Base-by-base conservation (phyloP, 2,888 invertebrate genomes). In the Carterocephalus palaemon region DNA sequence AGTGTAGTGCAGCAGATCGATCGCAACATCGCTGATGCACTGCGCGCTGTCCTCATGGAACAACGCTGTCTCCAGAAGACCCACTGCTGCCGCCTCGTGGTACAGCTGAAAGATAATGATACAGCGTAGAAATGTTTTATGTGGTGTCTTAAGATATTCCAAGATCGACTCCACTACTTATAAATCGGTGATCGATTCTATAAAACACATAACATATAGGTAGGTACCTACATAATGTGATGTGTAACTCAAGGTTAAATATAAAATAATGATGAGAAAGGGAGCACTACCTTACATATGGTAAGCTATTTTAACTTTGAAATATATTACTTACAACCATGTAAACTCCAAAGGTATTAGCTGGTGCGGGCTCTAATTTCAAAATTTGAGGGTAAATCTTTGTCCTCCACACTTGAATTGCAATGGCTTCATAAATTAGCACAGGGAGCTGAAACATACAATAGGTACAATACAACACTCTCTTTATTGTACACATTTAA, bases 1-100 rank as follows among this genome's bases (percentile, higher is more conserved):
- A 17, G 92, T 90, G 65, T 96, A 97, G 73, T 96, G 95, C 10
- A 96, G 84, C 9, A 97, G 81, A 80, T 97, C 97, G 3, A 94
- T 85, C 7, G 92, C 89, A 1, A 90, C 82, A 41, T 97, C 95
- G 34, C 90, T 92, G 46, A 96, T 82, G 26, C 93, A 90, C 66
- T 93, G 92, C 40, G 93, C 93, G 2, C 93, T 92, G 56, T 93
- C 94, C 13, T 90, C 89, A 69, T 97, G 95, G 65, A 91, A 97
- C 28, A 96, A 75, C 1, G 95, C 90, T 0, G 94, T 91, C 80
- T 97, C 97, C 33, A 97, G 74, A 0, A 97, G 76, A 6, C 95
- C 93, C 15, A 95, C 89, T 1, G 92, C 90, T 0, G 93, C 92
- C 0, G 92, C 92, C 76, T 96, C 95, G 64, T 95, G 95, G 70